These are phyloP conservation scores for Chloropsis hardwickii DNA, from an alignment of 2,113 vertebrate genomes.

Conservation along the genomic window DNA sequence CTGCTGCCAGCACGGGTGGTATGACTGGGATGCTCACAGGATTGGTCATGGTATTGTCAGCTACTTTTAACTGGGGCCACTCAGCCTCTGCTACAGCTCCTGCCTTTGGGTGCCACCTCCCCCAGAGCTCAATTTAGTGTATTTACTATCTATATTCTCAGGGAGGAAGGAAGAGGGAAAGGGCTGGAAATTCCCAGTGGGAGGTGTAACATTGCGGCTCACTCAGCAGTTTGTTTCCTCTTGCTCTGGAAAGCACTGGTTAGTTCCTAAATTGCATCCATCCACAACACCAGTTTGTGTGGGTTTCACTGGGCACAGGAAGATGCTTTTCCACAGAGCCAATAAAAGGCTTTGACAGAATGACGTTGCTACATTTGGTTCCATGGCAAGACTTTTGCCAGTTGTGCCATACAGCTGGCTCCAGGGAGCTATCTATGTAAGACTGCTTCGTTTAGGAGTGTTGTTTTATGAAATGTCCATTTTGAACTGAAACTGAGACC, in stretches of 20 bases:
- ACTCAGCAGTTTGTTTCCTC: neutral
- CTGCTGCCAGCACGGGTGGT: neutral
- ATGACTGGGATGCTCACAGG: neutral
- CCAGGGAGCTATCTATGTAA: neutral
- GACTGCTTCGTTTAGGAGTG: neutral
- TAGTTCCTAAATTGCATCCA: neutral
- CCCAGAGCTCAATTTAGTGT: neutral
- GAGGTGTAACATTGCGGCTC: neutral
- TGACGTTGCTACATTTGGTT: neutral
- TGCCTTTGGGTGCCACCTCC: neutral
- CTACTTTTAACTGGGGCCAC: neutral
- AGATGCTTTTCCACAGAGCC: neutral
- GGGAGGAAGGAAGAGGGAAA: constrained; percentile 56
- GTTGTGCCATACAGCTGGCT: neutral
- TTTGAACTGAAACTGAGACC: neutral
- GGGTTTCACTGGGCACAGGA: neutral
- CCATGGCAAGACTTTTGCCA: neutral
- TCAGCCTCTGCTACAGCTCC: neutral
- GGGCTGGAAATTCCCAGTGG: constrained; percentile 35
- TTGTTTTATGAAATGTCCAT: neutral
- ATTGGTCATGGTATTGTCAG: constrained; percentile 21
- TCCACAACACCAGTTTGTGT: neutral
- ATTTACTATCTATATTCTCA: neutral
- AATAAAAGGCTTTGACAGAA: neutral
- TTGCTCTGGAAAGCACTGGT: neutral